Percentiles rank a stretch among this genome's conserved stretches.
Evolutionary conservation across 2,113 vertebrate genomes (phyloP).

Genomic region (Actenoides hombroni): DNA sequence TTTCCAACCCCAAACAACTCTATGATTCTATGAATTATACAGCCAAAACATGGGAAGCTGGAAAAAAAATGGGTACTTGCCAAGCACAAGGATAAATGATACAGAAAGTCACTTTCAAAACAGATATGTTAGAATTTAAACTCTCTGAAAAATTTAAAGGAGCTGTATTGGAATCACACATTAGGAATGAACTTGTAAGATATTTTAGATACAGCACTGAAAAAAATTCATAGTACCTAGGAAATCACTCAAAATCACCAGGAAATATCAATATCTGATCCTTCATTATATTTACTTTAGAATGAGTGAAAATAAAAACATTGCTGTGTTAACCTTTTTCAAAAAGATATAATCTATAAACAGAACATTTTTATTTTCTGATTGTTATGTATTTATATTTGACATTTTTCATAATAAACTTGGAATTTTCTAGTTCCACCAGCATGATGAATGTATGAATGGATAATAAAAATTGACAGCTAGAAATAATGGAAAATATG

Average conservation of each 20-base stretch:
- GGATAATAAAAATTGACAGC: not conserved
- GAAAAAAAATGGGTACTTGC: not conserved
- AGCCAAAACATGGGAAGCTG: not conserved
- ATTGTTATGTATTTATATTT: not conserved
- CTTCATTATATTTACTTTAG: not conserved
- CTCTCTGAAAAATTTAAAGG: not conserved
- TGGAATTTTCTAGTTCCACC: not conserved
- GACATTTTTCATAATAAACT: not conserved
- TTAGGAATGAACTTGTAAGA: not conserved
- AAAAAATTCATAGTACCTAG: not conserved
- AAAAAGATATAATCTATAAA: not conserved
- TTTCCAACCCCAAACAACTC: not conserved
- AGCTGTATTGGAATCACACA: not conserved
- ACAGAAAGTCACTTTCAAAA: not conserved
- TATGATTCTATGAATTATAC: not conserved
- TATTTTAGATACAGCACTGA: not conserved
- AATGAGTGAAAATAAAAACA: not conserved
- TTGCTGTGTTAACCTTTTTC: not conserved
- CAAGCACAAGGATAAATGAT: not conserved
- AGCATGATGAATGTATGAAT: not conserved
- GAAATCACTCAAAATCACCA: not conserved
- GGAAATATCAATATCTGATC: not conserved
- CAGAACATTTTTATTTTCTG: not conserved
- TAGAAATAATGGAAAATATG: not conserved
- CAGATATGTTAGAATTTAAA: not conserved